Base-by-base conservation (phyloP, 2,797 vertebrate genomes). In the Sebastes goodei region DNA sequence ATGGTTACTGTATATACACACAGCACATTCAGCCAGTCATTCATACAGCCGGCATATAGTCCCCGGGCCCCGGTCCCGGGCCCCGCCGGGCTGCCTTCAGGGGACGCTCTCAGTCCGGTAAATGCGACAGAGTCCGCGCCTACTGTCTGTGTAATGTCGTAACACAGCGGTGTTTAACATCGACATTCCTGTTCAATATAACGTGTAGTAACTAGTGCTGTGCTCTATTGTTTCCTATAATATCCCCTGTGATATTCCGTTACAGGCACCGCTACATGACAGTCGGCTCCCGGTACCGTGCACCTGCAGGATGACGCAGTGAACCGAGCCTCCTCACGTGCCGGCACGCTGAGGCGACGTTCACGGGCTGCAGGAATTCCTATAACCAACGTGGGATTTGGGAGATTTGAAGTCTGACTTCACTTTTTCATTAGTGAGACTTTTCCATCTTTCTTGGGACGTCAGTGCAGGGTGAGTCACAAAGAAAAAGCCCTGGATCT, bases 301-400 rank as follows among this genome's bases (percentile, higher is more conserved):
- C 62, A 57, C 4, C 71, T 17, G 38, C 49, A 68, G 53, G 38
- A 57, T 33, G 15, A 53, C 69, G 70, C 72, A 86, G 76, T 64
- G 73, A 59, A 69, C 38, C 74, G 52, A 80, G 67, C 87, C 83
- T 66, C 74, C 77, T 46, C 64, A 63, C 59, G 30, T 9, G 71
- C 70, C 2, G 12, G 46, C 59, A 69, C 74, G 27, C 35, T 11
- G 81, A 78, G 30, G 85, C 23, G 12, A 60, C 72, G 42, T 88
- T 86, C 83, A 83, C 0, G 73, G 67, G 5, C 76, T 5, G 52
- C 53, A 11, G 84, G 81, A 75, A 84, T 71, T 65, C n/a, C 9
- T 8, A 29, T 0, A 9, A 29, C 6, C n/a, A 0, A 10, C 1
- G 12, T n/a, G 20, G 15, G 20, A 10, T 4, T 14, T n/a, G 20